These are phyloP conservation scores for Callinectes sapidus DNA, from an alignment of 2,888 invertebrate species.

Conservation along the genomic window DNA sequence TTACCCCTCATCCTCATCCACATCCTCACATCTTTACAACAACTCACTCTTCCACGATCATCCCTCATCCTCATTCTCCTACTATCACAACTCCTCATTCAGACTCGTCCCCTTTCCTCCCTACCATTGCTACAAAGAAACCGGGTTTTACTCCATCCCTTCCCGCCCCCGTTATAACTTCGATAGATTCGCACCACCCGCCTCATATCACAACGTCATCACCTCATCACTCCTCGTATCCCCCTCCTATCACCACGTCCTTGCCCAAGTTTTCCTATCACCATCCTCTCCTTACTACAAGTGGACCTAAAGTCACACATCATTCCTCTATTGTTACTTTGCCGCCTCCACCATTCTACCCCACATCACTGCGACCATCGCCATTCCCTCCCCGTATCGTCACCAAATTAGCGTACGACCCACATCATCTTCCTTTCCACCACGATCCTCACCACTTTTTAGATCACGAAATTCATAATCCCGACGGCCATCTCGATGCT, in stretches of 20 bases:
- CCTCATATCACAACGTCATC: neutral
- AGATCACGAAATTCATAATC: neutral
- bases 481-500: neutral
- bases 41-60: neutral
- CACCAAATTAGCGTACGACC: neutral
- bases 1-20: neutral
- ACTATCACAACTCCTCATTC: neutral
- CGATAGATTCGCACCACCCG: neutral
- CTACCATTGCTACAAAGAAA: neutral
- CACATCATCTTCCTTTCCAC: neutral
- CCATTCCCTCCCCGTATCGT: neutral
- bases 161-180: neutral
- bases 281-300: neutral
- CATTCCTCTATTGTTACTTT: neutral
- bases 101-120: neutral
- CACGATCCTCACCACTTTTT: neutral
- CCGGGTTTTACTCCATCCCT: neutral
- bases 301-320: neutral
- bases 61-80: neutral
- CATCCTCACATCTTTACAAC: conserved; percentile 9
- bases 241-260: neutral
- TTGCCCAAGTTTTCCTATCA: neutral
- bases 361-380: neutral
- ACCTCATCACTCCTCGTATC: neutral
- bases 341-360: neutral